A percentile compares a stretch with the other conserved stretches of the same genome.
phyloP scores from a whole-genome alignment of 1,140 invertebrate species.

The Drosophila lowei region DNA sequence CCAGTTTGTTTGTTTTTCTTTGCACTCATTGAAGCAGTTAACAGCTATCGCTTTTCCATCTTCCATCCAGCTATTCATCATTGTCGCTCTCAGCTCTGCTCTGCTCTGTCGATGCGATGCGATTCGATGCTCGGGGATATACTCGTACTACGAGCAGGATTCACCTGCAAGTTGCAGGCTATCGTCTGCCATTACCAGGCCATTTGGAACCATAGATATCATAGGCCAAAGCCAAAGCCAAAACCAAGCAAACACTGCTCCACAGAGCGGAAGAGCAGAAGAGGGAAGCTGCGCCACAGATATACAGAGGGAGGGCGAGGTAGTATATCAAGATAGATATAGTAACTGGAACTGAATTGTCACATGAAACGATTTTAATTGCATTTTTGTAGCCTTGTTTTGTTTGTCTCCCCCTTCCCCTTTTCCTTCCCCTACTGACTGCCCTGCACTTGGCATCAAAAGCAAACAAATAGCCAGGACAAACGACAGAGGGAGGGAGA shows the following conservation, averaged over 20 bases:
- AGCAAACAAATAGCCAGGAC: constrained; percentile 20
- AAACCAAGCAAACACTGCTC: constrained; percentile 12
- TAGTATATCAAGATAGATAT: constrained; percentile 1
- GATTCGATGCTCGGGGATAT: constrained; percentile 4
- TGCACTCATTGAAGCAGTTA: constrained; percentile 45
- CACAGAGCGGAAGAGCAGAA: neutral
- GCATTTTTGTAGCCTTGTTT: constrained; percentile 61
- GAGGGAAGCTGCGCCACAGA: constrained; percentile 1
- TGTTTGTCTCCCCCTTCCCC: constrained; percentile 11
- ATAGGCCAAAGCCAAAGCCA: constrained; percentile 27
- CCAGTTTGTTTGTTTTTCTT: constrained; percentile 18
- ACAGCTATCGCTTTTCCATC: constrained; percentile 39
- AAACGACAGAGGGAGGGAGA: constrained; percentile 12
- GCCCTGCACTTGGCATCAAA: constrained; percentile 48
- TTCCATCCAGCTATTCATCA: constrained; percentile 43
- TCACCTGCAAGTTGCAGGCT: constrained; percentile 42
- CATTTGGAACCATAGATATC: constrained; percentile 21
- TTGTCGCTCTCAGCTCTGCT: constrained; percentile 6
- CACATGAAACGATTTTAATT: constrained; percentile 76
- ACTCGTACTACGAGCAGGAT: neutral
- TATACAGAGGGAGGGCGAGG: neutral
- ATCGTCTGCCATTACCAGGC: constrained; percentile 34
- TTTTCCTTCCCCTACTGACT: neutral
- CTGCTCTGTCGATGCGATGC: constrained; percentile 7
- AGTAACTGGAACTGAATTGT: constrained; percentile 55